phyloP scores from a whole-genome alignment of 2,888 invertebrate species.

The Seira ritae region DNA sequence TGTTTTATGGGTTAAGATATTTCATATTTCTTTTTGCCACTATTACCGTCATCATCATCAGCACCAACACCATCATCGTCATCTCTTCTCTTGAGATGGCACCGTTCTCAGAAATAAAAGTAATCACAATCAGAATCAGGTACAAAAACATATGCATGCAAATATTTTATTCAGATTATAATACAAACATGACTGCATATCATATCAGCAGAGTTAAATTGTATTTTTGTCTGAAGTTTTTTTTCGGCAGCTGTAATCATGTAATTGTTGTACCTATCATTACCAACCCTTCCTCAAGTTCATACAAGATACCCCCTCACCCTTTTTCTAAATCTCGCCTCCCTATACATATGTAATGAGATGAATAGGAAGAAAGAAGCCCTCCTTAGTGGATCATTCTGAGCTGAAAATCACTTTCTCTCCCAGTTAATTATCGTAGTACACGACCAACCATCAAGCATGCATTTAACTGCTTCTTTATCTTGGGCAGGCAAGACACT shows the following conservation, averaged over 20 bases:
- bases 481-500: not conserved
- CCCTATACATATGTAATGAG: no score
- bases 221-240: no score
- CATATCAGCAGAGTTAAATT: not conserved
- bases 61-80: no score
- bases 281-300: conserved; percentile 13
- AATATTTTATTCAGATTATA: conserved; percentile 6
- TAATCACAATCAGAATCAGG: no score
- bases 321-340: no score
- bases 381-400: not conserved
- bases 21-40: conserved; percentile 2
- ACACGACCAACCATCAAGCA: not conserved
- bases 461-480: conserved; percentile 9
- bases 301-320: not conserved
- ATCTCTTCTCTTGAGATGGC: no score
- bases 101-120: conserved; percentile 4
- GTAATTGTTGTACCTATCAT: conserved; percentile 19
- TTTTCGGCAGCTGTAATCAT: conserved; percentile 16
- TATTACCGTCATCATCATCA: not conserved
- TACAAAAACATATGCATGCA: not conserved
- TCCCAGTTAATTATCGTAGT: conserved; percentile 10
- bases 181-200: not conserved
- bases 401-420: conserved; percentile 52
- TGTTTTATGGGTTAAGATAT: not conserved
- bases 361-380: not conserved